Evolutionary conservation across 92 coral and sea anemone species (phyloP).

Genomic region (Zoanthus sociatus): DNA sequence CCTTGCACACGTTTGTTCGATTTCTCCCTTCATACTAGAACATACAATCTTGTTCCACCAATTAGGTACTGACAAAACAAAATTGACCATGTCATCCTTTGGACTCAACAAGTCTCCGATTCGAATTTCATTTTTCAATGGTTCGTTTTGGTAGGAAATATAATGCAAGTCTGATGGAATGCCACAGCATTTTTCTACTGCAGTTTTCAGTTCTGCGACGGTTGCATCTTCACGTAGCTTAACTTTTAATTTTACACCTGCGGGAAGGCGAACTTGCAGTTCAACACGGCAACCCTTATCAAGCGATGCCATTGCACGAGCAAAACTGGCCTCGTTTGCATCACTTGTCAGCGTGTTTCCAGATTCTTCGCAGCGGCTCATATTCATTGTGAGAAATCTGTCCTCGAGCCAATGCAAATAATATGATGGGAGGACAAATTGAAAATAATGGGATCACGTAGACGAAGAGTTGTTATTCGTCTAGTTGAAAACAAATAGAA

Average conservation of each 20-base stretch:
- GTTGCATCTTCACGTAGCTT: conserved; percentile 33
- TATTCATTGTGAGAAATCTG: not conserved
- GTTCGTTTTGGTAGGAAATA: conserved; percentile 34
- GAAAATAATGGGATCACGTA: too few relatives aligned
- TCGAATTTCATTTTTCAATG: conserved; percentile 52
- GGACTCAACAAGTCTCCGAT: conserved; percentile 50
- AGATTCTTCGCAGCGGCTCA: not conserved
- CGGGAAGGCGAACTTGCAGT: conserved; percentile 40
- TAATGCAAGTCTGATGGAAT: conserved; percentile 65
- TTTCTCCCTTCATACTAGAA: conserved; percentile 61
- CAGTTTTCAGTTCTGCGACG: conserved; percentile 50
- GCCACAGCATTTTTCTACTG: conserved; percentile 54
- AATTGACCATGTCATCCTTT: not conserved
- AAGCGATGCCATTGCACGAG: not conserved
- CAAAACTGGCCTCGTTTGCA: not conserved
- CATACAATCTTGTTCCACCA: conserved; percentile 66
- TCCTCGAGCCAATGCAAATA: not conserved
- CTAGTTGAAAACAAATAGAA: too few relatives aligned
- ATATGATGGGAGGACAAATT: not conserved
- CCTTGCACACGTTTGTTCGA: conserved; percentile 60
- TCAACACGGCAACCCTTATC: not conserved
- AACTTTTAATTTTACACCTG: conserved; percentile 18
- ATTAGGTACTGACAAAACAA: conserved; percentile 51
- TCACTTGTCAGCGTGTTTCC: not conserved
- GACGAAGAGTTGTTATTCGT: too few relatives aligned